Percentiles rank a stretch among this genome's conserved stretches.
These are phyloP conservation scores for Agriotes lineatus DNA, from an alignment of 2,888 invertebrate genomes.

Conservation along the genomic window DNA sequence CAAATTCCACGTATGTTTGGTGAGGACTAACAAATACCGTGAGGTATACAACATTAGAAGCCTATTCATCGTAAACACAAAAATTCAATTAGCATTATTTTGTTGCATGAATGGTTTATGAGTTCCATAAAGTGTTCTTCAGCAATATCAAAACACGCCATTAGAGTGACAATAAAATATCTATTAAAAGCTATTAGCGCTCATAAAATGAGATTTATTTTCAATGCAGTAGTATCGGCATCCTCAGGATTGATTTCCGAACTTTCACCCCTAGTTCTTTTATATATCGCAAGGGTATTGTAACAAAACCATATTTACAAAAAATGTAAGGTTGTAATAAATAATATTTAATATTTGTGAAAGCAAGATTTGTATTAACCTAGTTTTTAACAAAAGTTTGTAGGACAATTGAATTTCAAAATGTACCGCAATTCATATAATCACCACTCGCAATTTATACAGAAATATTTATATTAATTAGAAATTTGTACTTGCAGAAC, in stretches of 20 bases:
- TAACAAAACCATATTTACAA: too few relatives aligned
- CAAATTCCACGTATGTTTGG: not conserved
- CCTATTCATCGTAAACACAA: constrained; percentile 19
- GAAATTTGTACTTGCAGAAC: too few relatives aligned
- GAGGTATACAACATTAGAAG: constrained; percentile 1
- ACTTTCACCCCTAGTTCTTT: not conserved
- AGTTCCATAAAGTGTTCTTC: constrained; percentile 16
- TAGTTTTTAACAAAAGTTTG: too few relatives aligned
- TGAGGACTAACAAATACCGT: constrained; percentile 10
- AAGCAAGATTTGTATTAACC: too few relatives aligned
- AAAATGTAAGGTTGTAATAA: too few relatives aligned
- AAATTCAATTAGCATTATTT: constrained; percentile 37
- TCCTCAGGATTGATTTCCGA: not conserved
- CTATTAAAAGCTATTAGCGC: constrained; percentile 24
- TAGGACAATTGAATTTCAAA: too few relatives aligned
- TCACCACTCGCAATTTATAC: too few relatives aligned
- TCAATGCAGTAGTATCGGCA: not conserved
- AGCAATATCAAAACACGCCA: constrained; percentile 19
- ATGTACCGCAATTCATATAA: too few relatives aligned
- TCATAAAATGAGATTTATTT: constrained; percentile 16
- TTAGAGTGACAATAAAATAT: constrained; percentile 32
- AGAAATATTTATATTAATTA: too few relatives aligned
- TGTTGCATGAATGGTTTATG: constrained; percentile 32
- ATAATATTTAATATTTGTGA: too few relatives aligned
- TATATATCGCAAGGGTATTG: too few relatives aligned